These are phyloP conservation scores for Asobara japonica DNA, from an alignment of 1,140 invertebrate genomes.

Conservation along the genomic window DNA sequence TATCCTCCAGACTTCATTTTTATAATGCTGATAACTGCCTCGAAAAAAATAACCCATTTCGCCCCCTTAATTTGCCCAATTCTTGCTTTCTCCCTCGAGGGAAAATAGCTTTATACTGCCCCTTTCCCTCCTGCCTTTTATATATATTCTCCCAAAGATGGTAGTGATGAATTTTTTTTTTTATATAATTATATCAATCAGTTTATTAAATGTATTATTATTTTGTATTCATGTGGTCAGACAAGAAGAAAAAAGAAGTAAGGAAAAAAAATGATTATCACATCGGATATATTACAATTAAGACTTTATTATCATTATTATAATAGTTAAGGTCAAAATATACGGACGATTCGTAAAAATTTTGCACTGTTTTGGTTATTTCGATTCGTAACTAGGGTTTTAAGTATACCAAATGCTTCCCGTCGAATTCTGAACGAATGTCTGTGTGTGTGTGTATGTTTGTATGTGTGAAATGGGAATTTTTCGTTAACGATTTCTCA, in stretches of 20 bases:
- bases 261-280: slow-evolving; percentile 39
- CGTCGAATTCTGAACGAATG: too few relatives aligned
- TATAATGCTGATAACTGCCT: slow-evolving; percentile 22
- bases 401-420: neutral
- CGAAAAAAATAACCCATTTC: neutral
- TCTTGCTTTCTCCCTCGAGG: neutral
- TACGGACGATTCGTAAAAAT: slow-evolving; percentile 53
- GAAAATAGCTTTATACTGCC: slow-evolving; percentile 11
- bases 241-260: neutral
- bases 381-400: too few relatives aligned
- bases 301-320: slow-evolving; percentile 47
- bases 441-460: too few relatives aligned
- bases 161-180: slow-evolving; percentile 52
- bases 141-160: slow-evolving; percentile 57
- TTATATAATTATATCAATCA: slow-evolving; percentile 43
- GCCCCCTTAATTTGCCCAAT: neutral
- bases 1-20: slow-evolving; percentile 2
- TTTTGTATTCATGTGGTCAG: slow-evolving; percentile 35
- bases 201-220: slow-evolving; percentile 31
- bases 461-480: too few relatives aligned
- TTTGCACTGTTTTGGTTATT: slow-evolving; percentile 11
- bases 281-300: slow-evolving; percentile 50
- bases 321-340: slow-evolving; percentile 55
- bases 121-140: slow-evolving; percentile 28
- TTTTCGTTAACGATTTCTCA: too few relatives aligned